Evolutionary conservation across 2,113 vertebrate genomes (phyloP).

Genomic region (Channa argus): DNA sequence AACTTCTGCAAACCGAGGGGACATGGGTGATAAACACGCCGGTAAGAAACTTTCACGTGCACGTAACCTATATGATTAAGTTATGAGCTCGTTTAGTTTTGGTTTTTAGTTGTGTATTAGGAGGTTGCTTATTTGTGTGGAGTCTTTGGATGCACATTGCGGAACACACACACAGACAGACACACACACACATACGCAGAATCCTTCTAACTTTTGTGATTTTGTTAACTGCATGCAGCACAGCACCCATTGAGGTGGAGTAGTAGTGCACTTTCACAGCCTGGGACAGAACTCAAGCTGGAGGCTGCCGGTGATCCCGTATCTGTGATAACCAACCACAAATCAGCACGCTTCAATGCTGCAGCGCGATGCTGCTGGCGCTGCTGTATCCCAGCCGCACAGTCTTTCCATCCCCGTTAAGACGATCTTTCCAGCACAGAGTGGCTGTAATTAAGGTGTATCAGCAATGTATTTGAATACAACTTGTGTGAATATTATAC

Average conservation of each 20-base stretch:
- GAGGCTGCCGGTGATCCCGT: not conserved
- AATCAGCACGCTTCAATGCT: constrained; percentile 49
- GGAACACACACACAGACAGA: not conserved
- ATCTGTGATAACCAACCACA: constrained; percentile 2
- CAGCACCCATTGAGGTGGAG: too few relatives aligned
- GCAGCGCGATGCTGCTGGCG: constrained; percentile 46
- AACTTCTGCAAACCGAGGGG: constrained; percentile 63
- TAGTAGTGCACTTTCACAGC: not conserved
- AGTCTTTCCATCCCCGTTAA: not conserved
- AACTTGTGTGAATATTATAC: constrained; percentile 3
- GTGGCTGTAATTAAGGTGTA: too few relatives aligned
- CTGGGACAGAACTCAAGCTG: not conserved
- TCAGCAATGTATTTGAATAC: not conserved
- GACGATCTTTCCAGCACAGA: not conserved
- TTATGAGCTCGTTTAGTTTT: not conserved
- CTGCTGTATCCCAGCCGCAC: constrained; percentile 12
- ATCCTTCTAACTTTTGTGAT: constrained; percentile 14
- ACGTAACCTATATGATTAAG: constrained; percentile 2
- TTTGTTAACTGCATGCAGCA: not conserved
- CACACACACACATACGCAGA: not conserved
- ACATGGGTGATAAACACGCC: constrained; percentile 81
- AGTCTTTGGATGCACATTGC: constrained; percentile 16
- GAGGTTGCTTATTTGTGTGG: not conserved
- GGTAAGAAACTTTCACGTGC: constrained; percentile 70
- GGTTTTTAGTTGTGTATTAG: not conserved